Conservation (phyloP, 1,140 invertebrate genomes). For the Euglossa dilemma region DNA sequence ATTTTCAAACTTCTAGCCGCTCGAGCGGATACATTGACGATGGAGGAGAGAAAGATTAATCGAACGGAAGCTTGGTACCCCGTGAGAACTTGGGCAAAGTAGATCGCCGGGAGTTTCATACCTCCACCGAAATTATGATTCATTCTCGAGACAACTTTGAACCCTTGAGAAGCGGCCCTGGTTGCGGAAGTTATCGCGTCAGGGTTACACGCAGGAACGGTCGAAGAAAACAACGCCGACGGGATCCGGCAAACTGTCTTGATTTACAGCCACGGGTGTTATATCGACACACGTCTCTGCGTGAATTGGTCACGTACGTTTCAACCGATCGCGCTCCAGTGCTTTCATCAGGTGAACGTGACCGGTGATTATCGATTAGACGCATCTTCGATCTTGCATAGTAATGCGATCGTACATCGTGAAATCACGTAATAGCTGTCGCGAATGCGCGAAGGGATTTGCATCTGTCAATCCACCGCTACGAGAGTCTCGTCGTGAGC, state of each 20-base stretch:
- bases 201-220: neutral
- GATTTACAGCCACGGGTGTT: slow-evolving; percentile 22
- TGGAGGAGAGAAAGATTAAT: neutral
- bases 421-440: slow-evolving; percentile 63
- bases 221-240: neutral
- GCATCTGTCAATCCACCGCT: slow-evolving; percentile 58
- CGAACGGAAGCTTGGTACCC: slow-evolving; percentile 10
- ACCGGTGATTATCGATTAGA: slow-evolving; percentile 56
- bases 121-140: slow-evolving; percentile 8
- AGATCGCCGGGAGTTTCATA: neutral
- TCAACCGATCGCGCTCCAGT: slow-evolving; percentile 31
- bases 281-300: slow-evolving; percentile 2
- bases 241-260: slow-evolving; percentile 1
- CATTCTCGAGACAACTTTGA: neutral
- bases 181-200: neutral
- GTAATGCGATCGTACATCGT: slow-evolving; percentile 53
- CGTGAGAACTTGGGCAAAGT: slow-evolving; percentile 5
- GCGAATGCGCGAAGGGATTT: slow-evolving; percentile 54
- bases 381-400: slow-evolving; percentile 64
- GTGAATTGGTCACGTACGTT: slow-evolving; percentile 58
- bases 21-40: slow-evolving; percentile 1
- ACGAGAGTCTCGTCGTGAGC: slow-evolving; percentile 25
- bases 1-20: neutral
- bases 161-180: neutral
- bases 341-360: slow-evolving; percentile 52